Percentiles rank a stretch among this genome's conserved stretches.
phyloP scores from a whole-genome alignment of 2,888 invertebrate species.

The Acanthosoma haemorrhoidale region DNA sequence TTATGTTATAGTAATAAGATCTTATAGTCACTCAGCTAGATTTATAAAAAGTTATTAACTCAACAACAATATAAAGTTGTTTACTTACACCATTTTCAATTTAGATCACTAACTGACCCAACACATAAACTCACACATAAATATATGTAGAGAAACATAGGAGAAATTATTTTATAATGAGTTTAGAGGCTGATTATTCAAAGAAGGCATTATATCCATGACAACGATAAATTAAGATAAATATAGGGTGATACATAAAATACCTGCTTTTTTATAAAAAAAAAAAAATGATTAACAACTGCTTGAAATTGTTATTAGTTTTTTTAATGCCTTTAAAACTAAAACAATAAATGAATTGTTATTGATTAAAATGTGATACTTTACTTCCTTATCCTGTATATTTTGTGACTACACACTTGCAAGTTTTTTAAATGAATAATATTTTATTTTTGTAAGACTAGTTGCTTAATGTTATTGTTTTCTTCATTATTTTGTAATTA shows the following conservation, averaged over 20 bases:
- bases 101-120: too few species aligned
- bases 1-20: too few species aligned
- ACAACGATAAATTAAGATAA: constrained; percentile 20
- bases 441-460: constrained; percentile 27
- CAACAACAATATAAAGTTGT: too few species aligned
- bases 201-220: constrained; percentile 17
- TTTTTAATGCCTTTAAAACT: constrained; percentile 9
- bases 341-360: constrained; percentile 1
- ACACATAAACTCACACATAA: too few species aligned
- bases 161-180: not conserved
- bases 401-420: not conserved
- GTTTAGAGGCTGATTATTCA: not conserved
- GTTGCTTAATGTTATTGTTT: not conserved
- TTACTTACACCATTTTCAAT: too few species aligned
- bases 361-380: constrained; percentile 22
- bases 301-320: constrained; percentile 3
- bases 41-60: too few species aligned
- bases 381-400: constrained; percentile 18
- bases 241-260: constrained; percentile 6
- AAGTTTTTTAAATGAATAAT: constrained; percentile 16
- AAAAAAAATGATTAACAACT: not conserved
- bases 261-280: constrained; percentile 20
- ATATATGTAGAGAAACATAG: not conserved
- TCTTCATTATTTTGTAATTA: constrained; percentile 3
- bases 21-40: too few species aligned